These are phyloP conservation scores for Drosophila nr. perissopoda DNA, from an alignment of 2,888 invertebrate species.

Conservation along the genomic window DNA sequence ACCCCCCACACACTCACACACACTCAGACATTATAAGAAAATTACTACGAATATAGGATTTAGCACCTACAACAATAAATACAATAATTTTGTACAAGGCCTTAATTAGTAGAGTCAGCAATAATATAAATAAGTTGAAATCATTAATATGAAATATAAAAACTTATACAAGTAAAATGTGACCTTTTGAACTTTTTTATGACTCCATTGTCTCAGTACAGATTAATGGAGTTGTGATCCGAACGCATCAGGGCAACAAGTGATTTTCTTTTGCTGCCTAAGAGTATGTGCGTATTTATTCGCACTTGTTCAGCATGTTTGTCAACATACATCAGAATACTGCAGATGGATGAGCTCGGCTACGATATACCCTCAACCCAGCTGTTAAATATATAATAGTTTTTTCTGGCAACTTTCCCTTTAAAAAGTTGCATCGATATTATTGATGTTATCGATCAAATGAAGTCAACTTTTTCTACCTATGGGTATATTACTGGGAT, in stretches of 20 bases:
- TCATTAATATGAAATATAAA: slow-evolving; percentile 69
- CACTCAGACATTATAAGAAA: slow-evolving; percentile 27
- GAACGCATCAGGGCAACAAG: neutral
- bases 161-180: slow-evolving; percentile 41
- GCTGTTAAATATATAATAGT: neutral
- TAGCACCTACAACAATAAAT: slow-evolving; percentile 69
- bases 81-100: slow-evolving; percentile 81
- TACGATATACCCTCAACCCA: neutral
- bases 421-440: too few relatives aligned
- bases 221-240: neutral
- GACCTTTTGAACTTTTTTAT: neutral
- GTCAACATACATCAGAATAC: neutral
- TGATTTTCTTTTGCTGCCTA: neutral
- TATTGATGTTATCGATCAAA: too few relatives aligned
- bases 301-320: neutral
- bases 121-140: slow-evolving; percentile 76
- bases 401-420: too few relatives aligned
- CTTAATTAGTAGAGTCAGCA: slow-evolving; percentile 80
- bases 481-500: neutral
- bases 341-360: neutral
- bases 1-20: slow-evolving; percentile 9
- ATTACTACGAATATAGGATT: slow-evolving; percentile 70
- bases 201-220: neutral
- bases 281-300: neutral
- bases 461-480: too few relatives aligned